A percentile compares a stretch with the other conserved stretches of the same genome.
Evolutionary conservation across 2,113 vertebrate genomes (phyloP).

Genomic region (Pachyramphus minor): DNA sequence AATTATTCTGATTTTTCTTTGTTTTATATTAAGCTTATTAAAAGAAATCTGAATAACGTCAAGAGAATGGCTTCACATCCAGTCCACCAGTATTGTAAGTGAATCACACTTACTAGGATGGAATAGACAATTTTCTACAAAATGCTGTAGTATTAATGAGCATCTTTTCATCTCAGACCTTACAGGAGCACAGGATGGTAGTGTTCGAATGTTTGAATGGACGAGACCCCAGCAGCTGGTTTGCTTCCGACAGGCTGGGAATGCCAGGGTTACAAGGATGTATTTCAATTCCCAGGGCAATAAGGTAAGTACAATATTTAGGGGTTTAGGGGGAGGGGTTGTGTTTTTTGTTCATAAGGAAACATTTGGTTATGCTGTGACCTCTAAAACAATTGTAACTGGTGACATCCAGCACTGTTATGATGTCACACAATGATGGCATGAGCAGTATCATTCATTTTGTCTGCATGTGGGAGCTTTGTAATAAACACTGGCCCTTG

Average conservation of each 20-base stretch:
- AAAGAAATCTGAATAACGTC: constrained; percentile 96
- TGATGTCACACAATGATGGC: neutral
- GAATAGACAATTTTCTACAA: neutral
- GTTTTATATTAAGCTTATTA: constrained; percentile 85
- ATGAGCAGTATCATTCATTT: neutral
- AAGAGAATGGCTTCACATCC: constrained; percentile 98
- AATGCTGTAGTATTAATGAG: neutral
- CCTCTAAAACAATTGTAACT: neutral
- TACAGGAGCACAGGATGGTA: constrained; percentile 96
- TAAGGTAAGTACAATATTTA: constrained; percentile 73
- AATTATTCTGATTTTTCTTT: neutral
- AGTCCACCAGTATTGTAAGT: constrained; percentile 97
- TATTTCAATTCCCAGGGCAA: constrained; percentile 98
- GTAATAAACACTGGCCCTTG: neutral
- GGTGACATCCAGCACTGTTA: neutral
- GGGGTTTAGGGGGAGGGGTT: rapidly evolving
- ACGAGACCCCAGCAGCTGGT: constrained; percentile 93
- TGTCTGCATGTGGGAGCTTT: neutral
- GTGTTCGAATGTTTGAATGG: constrained; percentile 98
- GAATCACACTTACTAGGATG: neutral
- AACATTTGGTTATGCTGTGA: neutral
- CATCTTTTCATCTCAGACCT: constrained; percentile 79
- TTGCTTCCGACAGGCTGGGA: constrained; percentile 94
- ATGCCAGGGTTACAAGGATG: constrained; percentile 92
- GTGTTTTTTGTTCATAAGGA: neutral